These are phyloP conservation scores for Xenopus borealis DNA, from an alignment of 2,113 vertebrate genomes.

Conservation along the genomic window DNA sequence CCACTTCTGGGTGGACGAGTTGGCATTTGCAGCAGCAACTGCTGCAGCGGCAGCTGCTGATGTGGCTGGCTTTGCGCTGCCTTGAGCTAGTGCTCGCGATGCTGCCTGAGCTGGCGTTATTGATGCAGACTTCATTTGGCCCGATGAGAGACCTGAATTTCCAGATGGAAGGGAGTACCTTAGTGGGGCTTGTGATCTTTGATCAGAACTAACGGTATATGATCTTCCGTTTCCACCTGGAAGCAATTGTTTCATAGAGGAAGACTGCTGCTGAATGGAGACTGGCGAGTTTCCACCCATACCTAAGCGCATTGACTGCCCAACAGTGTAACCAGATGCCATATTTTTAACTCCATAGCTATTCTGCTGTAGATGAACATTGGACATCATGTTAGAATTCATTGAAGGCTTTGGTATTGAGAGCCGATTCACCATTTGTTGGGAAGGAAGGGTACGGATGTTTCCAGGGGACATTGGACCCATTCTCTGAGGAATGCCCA, in stretches of 20 bases:
- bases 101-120: constrained; percentile 68
- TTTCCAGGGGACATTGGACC: constrained; percentile 77
- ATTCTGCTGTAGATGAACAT: constrained; percentile 83
- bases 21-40: constrained; percentile 71
- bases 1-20: constrained; percentile 96
- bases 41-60: constrained; percentile 79
- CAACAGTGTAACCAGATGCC: constrained; percentile 68
- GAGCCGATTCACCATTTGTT: constrained; percentile 83
- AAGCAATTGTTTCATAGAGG: constrained; percentile 86
- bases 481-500: constrained; percentile 85
- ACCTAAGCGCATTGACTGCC: constrained; percentile 78
- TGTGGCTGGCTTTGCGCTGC: constrained; percentile 68
- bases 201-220: constrained; percentile 68
- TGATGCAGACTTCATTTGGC: constrained; percentile 76
- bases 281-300: constrained; percentile 80
- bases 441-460: constrained; percentile 77
- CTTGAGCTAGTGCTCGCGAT: constrained; percentile 67
- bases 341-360: constrained; percentile 78
- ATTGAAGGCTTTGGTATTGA: constrained; percentile 86
- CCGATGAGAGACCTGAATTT: constrained; percentile 67
- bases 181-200: constrained; percentile 65
- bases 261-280: constrained; percentile 84
- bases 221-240: constrained; percentile 75
- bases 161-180: constrained; percentile 72
- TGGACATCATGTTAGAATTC: constrained; percentile 82